phyloP scores from a whole-genome alignment of 2,797 vertebrate species.

The Aselliscus stoliczkanus region DNA sequence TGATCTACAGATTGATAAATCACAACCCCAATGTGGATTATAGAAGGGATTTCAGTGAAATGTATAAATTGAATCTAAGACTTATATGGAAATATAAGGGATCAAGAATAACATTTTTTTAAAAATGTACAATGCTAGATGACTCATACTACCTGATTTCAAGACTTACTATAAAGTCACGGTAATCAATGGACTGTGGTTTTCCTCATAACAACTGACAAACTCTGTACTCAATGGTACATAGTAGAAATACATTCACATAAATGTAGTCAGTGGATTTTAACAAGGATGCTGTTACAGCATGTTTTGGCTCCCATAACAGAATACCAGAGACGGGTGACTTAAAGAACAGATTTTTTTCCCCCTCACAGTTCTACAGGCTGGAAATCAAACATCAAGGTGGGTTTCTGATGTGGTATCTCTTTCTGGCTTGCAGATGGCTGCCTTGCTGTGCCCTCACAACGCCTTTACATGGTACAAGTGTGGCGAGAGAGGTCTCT shows the following conservation, averaged over 20 bases:
- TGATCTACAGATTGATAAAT: not conserved
- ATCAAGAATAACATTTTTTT: not conserved
- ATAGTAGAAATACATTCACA: not conserved
- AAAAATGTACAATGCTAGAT: not conserved
- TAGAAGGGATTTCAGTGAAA: not conserved
- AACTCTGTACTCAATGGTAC: not conserved
- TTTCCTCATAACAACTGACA: not conserved
- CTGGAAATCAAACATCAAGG: not conserved
- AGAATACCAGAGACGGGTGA: not conserved
- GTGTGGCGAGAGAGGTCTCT: too few relatives aligned
- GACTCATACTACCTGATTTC: not conserved
- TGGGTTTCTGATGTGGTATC: not conserved
- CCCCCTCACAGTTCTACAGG: not conserved
- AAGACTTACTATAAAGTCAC: not conserved
- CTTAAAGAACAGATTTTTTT: not conserved
- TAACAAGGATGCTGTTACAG: not conserved
- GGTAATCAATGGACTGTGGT: not conserved
- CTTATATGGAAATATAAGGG: not conserved
- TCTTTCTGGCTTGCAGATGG: not conserved
- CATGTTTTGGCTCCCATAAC: not conserved
- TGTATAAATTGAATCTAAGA: not conserved
- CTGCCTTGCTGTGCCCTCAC: not conserved
- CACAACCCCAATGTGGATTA: not conserved
- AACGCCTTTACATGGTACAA: not conserved
- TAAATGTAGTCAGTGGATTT: not conserved